A percentile compares a stretch with the other conserved stretches of the same genome.
Evolutionary conservation across 2,888 invertebrate genomes (phyloP).

Genomic region (Hartigia nigra): DNA sequence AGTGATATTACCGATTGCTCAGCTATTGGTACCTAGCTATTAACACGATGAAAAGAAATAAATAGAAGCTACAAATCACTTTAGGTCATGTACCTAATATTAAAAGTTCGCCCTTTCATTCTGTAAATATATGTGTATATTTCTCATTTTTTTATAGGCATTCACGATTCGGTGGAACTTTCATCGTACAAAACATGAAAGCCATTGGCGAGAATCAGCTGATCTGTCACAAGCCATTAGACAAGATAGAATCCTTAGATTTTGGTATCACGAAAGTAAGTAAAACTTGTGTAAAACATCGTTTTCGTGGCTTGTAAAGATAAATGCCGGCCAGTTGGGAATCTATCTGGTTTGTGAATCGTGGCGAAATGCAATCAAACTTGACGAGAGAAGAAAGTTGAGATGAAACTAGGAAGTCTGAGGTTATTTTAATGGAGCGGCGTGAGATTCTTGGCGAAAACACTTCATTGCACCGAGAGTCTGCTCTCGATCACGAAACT

Average conservation of each 20-base stretch:
- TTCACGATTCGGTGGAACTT: conserved; percentile 95
- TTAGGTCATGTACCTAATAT: conserved; percentile 7
- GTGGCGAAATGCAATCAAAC: background rate
- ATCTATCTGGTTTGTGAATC: background rate
- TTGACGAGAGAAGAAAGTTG: background rate
- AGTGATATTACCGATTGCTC: background rate
- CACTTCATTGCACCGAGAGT: background rate
- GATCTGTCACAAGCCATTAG: conserved; percentile 88
- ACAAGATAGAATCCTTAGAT: conserved; percentile 80
- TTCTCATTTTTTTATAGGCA: conserved; percentile 72
- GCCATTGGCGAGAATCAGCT: conserved; percentile 88
- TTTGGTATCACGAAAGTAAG: conserved; percentile 79
- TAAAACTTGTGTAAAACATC: background rate
- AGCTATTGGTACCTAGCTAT: background rate
- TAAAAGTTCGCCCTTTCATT: conserved; percentile 4
- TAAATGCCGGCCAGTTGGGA: background rate
- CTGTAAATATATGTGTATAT: background rate
- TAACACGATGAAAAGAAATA: background rate
- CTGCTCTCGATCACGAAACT: background rate
- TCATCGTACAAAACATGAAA: conserved; percentile 91
- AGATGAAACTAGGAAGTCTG: background rate
- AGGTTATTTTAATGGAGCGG: background rate
- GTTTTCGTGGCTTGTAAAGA: background rate
- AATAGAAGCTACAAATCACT: background rate
- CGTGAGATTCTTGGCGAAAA: background rate